Evolutionary conservation across 2,888 invertebrate species (phyloP), one percentile per base, ranked within the genome.

Genomic region (Dugesia japonica): DNA sequence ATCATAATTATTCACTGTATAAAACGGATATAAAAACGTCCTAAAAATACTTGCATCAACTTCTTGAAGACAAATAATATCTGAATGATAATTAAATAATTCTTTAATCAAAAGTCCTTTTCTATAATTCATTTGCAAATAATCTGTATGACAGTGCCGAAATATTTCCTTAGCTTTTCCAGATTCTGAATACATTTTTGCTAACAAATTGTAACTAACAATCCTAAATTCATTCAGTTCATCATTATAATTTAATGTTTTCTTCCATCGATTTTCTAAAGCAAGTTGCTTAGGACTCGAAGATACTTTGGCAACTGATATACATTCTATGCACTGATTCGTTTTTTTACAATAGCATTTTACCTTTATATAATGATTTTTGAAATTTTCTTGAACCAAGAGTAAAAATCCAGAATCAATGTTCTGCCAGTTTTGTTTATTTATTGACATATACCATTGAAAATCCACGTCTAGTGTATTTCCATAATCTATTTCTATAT

Each of bases 31-130:
- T 76, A 89, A 93, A 73, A 92, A 87, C 85, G 89, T 90, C 0
- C 79, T 74, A 77, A 89, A 93, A 72, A 92, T 87, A 85, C 89
- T 90, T 15, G 83, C 83, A 83, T 95, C 94, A 0, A 94, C 92
- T 87, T 95, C 95, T 87, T 95, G 94, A 17, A 95, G 86, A 81
- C 94, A 94, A 75, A 93, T 86, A 74, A 95, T 86, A 83, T 95
- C 94, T 42, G 89, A 89, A 86, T 94, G 90, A 83, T 92, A 94
- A n/a, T 92, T 92, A 89, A 79, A 17, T 82, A 80, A 31, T 31
- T 76, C 76, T 72, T 71, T 56, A 23, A 76, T 26, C 0, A 76
- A 17, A 1, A 76, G 26, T 31, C 71, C n/a, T 75, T 76, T 42
- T 26, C 76, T 26, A n/a, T 28, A 76, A 26, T 28, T 73, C 72